Evolutionary conservation across 2,888 invertebrate genomes (phyloP), one percentile per base, ranked within the genome.

Genomic region (Epicampocera succincta): DNA sequence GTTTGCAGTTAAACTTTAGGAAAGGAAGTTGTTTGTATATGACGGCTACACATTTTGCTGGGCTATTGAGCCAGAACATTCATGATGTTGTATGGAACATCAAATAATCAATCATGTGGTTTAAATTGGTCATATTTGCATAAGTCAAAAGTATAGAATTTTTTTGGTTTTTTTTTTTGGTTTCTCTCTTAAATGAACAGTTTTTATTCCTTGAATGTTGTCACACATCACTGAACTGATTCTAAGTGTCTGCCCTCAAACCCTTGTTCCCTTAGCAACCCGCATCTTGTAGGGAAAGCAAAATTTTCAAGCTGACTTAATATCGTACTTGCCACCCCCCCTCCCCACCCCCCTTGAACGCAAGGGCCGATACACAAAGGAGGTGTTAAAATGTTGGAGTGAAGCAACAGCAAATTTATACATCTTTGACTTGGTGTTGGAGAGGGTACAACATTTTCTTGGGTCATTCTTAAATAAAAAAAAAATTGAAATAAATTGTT

Each of bases 51-150:
- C 40, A 25, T 25, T 25, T 42, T 29, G 40, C 42, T 72, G 54
- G 73, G 44, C 63, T 42, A 40, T 54, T 42, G 48, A 8, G 6
- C 17, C 2, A 2, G 46, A 60, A 75, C 42, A 48, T 9, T 13
- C 54, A 65, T 56, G 33, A 68, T 61, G 52, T 48, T 74, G 46
- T 44, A 69, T 65, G 33, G 61, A 74, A 54, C 56, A 83, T 77
- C 80, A 78, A 75, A 73, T 81, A 84, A 84, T 84, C 84, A 84
- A 84, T 84, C 84, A 84, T 80, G 84, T 80, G 84, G 83, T 71
- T 81, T 83, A 84, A 80, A 84, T 80, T 76, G 83, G 66, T 75
- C 61, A 78, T 76, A 83, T 84, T 83, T 83, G 83, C 76, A 78
- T 82, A 80, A 84, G 83, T 80, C 84, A 80, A 80, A 73, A 58